Evolutionary conservation across 2,797 vertebrate genomes (phyloP), one percentile per base, ranked within the genome.

Genomic region (Chromis chromis): DNA sequence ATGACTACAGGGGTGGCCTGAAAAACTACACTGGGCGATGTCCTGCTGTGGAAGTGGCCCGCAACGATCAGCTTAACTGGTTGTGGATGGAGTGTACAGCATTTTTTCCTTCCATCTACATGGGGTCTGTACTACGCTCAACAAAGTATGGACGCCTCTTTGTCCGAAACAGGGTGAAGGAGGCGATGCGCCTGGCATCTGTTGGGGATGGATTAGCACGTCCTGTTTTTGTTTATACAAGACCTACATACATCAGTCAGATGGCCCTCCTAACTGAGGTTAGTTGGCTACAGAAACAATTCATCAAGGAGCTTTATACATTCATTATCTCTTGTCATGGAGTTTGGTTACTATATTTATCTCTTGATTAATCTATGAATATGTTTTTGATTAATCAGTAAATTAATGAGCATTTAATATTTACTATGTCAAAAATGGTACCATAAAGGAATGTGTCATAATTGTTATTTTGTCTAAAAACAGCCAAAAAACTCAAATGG

Each of bases 61-160:
- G 98, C 6, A 99, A 99, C 0, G 93, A 99, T 89, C 94, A 96
- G 79, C 94, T 99, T 25, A 91, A 90, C 28, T 99, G 98, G 98
- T 89, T 99, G 67, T 99, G 98, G 98, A 96, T 89, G 0, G 97
- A 98, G 78, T 98, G 97, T 75, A 97, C 89, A 0, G 98, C 97
- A 0, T 94, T 99, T 61, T 99, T 95, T 71, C 98, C 98, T 0
- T 99, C 98, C 3, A 94, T 99, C 74, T 99, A 99, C 92, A 93
- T 99, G 84, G 94, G 93, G 0, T 71, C 86, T 0, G 68, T 89
- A 0, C 92, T 99, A 4, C 86, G 87, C 2, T 96, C 96, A 9
- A 94, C 95, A 0, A 36, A 70, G 0, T 93, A 95, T 0, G 96
- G 96, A 6, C 95, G 96, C 27, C 96, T 96, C 79, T 99, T 99